A percentile compares a stretch with the other conserved stretches of the same genome.
Evolutionary conservation across 2,797 vertebrate species (phyloP).

Genomic region (Microhierax caerulescens): DNA sequence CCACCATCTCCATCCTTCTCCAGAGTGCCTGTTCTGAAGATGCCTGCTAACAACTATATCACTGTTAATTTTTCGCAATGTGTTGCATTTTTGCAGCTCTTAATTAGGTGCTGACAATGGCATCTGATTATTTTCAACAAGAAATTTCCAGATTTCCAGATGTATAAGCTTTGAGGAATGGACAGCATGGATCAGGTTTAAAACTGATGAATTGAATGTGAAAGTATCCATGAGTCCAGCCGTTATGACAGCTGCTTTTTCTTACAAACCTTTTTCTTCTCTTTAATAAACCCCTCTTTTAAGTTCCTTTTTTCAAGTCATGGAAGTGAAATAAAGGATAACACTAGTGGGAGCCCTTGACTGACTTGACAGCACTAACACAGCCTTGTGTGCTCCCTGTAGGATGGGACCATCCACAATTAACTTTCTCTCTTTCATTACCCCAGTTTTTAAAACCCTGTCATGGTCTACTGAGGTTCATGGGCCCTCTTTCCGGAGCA

Average conservation of each 20-base stretch:
- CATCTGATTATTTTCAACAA: neutral
- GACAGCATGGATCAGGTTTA: neutral
- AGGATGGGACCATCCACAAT: neutral
- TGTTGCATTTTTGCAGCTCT: neutral
- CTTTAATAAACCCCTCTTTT: neutral
- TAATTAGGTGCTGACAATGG: neutral
- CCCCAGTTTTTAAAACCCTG: neutral
- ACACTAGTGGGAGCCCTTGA: neutral
- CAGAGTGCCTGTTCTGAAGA: neutral
- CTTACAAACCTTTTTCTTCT: neutral
- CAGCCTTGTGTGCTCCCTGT: neutral
- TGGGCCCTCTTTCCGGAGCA: neutral
- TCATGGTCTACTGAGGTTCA: neutral
- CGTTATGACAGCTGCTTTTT: neutral
- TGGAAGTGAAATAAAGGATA: neutral
- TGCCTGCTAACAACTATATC: neutral
- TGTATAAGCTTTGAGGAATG: neutral
- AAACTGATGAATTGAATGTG: neutral
- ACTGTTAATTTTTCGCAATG: neutral
- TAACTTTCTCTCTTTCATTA: neutral
- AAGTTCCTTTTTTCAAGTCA: neutral
- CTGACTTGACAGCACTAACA: neutral
- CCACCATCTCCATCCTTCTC: neutral
- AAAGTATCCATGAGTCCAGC: neutral
- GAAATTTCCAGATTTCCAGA: neutral